phyloP scores from a whole-genome alignment of 2,888 invertebrate genomes.

The Cheilosia urbana region DNA sequence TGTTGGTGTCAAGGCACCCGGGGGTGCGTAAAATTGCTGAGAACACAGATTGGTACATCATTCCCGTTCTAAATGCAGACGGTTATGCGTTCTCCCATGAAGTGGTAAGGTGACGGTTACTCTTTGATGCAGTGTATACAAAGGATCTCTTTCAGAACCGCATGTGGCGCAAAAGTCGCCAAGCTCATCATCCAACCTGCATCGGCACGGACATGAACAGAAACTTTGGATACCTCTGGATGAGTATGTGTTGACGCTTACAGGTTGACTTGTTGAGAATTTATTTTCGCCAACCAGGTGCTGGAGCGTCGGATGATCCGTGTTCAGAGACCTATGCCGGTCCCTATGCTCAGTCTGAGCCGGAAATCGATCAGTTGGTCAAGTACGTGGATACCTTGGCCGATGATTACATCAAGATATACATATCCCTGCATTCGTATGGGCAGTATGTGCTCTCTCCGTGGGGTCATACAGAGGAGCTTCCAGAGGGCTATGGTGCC shows the following conservation, averaged over 20 bases:
- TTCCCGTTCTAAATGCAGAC: constrained; percentile 90
- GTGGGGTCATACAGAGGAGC: constrained; percentile 85
- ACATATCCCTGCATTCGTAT: constrained; percentile 87
- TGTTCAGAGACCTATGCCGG: constrained; percentile 84
- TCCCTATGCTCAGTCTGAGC: constrained; percentile 86
- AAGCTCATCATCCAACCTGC: constrained; percentile 82
- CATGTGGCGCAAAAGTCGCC: constrained; percentile 88
- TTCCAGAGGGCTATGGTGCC: constrained; percentile 84
- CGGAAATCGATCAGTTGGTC: constrained; percentile 85
- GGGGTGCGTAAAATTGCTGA: constrained; percentile 86
- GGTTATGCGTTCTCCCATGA: constrained; percentile 88
- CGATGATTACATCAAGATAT: constrained; percentile 83
- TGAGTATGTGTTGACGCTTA: constrained; percentile 77
- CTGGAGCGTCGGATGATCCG: constrained; percentile 84
- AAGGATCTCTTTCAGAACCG: constrained; percentile 84
- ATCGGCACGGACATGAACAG: constrained; percentile 82
- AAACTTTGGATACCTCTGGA: constrained; percentile 82
- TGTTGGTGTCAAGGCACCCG: constrained; percentile 87
- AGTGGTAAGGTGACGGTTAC: constrained; percentile 84
- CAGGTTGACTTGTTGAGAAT: not conserved
- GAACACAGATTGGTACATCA: constrained; percentile 89
- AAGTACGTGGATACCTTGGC: constrained; percentile 84
- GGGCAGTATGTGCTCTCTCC: constrained; percentile 87
- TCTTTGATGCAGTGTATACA: not conserved
- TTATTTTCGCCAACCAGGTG: constrained; percentile 76